Conservation (phyloP, 2,888 invertebrate genomes). For the Zhengitettix transpicula region DNA sequence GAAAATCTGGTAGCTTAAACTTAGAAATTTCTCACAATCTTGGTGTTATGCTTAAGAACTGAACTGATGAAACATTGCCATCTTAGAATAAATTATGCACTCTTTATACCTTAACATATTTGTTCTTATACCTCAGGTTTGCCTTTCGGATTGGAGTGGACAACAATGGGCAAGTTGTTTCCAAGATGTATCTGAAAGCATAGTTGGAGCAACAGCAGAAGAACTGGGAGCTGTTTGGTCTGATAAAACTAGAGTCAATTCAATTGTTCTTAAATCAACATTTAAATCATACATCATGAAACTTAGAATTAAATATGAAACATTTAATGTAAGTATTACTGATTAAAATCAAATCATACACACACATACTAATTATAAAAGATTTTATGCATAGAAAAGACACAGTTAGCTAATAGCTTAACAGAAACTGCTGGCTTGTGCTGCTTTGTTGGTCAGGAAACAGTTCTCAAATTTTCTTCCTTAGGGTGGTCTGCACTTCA, state of each 20-base stretch:
- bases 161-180: slow-evolving; percentile 86
- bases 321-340: slow-evolving; percentile 52
- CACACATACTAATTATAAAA: background rate
- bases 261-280: slow-evolving; percentile 47
- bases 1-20: no score
- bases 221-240: slow-evolving; percentile 54
- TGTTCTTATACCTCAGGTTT: slow-evolving; percentile 38
- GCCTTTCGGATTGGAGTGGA: slow-evolving; percentile 73
- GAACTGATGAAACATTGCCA: no score
- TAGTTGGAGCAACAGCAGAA: slow-evolving; percentile 52
- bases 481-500: background rate
- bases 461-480: background rate
- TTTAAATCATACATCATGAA: slow-evolving; percentile 72
- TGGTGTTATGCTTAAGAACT: no score
- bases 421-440: background rate
- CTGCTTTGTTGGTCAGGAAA: no score
- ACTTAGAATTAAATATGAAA: slow-evolving; percentile 77
- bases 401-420: background rate
- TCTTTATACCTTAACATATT: background rate
- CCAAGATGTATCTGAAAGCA: slow-evolving; percentile 61
- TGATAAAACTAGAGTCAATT: slow-evolving; percentile 43
- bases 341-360: background rate
- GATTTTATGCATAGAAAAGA: no score
- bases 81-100: no score
- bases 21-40: no score